Evolutionary conservation across 2,888 invertebrate genomes (phyloP), one percentile per base, ranked within the genome.

Genomic region (Hypena proboscidalis): DNA sequence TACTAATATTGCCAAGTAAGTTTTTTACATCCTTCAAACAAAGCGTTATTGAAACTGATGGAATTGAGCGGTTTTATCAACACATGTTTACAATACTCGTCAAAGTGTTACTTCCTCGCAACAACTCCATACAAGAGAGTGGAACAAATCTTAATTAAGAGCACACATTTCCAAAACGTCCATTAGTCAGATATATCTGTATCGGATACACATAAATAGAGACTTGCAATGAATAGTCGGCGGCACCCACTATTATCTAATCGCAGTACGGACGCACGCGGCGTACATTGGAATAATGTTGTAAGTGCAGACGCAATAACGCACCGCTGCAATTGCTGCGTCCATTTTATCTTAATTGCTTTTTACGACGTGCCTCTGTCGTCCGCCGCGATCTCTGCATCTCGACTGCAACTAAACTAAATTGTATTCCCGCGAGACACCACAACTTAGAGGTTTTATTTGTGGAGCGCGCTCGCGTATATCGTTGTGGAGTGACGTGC

Each of bases 341-440:
- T 48, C 19, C 13, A 6, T 53, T 50, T 50, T 57, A 57, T 62
- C 43, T 50, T 57, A 52, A 61, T 61, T 56, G 47, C 34, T 47
- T 56, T 51, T 60, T 44, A 64, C 39, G 42, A 48, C 15, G 37
- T 14, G 33, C 23, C 29, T 51, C 31, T 38, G 17, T 37, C 22
- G 19, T 30, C n/a, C 25, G 31, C 39, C 13, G 23, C 25, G 30
- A n/a, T n/a, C n/a, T 45, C 25, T 53, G 64, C 32, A 42, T 47
- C 23, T 23, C 19, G 38, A 41, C 45, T 27, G 26, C 36, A 52
- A 35, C 49, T 52, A 49, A 47, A 43, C 22, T 50, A 34, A 38
- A 42, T 43, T 15, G 40, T 41, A 37, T 32, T 29, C 14, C 13
- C 37, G 3, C 9, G 17, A 31, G 36, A 30, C 14, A 39, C 31